A percentile compares a stretch with the other conserved stretches of the same genome.
Conservation (phyloP, 2,888 invertebrate genomes). For the Eulithis testata region DNA sequence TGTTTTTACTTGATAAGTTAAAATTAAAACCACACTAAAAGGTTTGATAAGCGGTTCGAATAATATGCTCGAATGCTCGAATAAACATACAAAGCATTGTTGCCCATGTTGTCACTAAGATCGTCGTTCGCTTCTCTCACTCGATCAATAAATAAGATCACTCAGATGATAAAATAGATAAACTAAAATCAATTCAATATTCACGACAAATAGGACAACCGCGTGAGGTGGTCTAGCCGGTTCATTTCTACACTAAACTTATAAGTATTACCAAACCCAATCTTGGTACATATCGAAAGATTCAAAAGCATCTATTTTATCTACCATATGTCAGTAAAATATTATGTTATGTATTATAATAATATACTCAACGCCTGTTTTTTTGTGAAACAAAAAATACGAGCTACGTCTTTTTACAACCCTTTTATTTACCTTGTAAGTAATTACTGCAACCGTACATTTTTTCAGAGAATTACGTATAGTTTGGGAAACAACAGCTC, state of each 20-base stretch:
- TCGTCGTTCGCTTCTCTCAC: too few relatives aligned
- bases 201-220: constrained; percentile 6
- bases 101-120: too few relatives aligned
- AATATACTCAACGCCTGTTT: too few relatives aligned
- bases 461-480: constrained; percentile 52
- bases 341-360: too few relatives aligned
- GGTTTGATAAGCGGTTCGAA: too few relatives aligned
- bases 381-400: too few relatives aligned
- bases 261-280: constrained; percentile 4
- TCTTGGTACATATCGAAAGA: constrained; percentile 2
- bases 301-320: not conserved
- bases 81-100: too few relatives aligned
- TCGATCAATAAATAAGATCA: not conserved
- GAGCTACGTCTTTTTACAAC: not conserved
- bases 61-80: too few relatives aligned
- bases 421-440: not conserved
- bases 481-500: constrained; percentile 70
- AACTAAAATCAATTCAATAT: constrained; percentile 5
- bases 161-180: not conserved
- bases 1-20: too few relatives aligned
- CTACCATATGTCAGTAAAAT: too few relatives aligned
- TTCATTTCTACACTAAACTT: constrained; percentile 7
- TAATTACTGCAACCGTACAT: constrained; percentile 16
- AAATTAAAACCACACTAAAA: too few relatives aligned
- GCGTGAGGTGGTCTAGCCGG: constrained; percentile 12